Conservation (phyloP, 2,113 vertebrate genomes). For the Mirza zaza region DNA sequence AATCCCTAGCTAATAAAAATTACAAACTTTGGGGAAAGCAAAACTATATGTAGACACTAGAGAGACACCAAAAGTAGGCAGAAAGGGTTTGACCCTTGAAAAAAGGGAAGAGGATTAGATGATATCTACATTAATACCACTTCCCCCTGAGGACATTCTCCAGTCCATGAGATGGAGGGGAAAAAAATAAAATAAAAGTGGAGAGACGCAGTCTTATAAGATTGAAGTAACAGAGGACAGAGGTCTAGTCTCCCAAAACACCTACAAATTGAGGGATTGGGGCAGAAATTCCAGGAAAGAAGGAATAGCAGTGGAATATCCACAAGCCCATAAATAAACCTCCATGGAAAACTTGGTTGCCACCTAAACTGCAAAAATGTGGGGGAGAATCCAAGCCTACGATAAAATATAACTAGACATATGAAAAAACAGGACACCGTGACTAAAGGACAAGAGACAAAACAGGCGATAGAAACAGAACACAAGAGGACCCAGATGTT, state of each 20-base stretch:
- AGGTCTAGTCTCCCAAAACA: accelerated
- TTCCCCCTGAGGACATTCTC: background rate
- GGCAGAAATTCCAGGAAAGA: background rate
- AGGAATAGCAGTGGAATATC: background rate
- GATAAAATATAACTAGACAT: background rate
- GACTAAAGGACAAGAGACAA: background rate
- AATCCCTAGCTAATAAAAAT: background rate
- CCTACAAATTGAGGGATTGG: too few relatives aligned
- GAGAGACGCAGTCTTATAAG: accelerated
- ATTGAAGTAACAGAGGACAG: background rate
- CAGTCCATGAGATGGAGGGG: accelerated
- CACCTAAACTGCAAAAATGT: background rate
- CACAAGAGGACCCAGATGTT: background rate
- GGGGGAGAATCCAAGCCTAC: background rate
- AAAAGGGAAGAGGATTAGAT: background rate
- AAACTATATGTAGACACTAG: background rate
- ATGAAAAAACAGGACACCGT: accelerated
- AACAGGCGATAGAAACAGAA: background rate
- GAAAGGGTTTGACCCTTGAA: background rate
- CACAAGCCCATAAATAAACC: background rate
- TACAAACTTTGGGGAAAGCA: background rate
- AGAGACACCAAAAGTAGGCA: background rate
- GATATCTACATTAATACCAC: accelerated
- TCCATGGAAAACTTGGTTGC: background rate
- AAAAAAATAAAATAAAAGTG: background rate